phyloP scores from a whole-genome alignment of 2,113 vertebrate species.

The Oryzias woworae region DNA sequence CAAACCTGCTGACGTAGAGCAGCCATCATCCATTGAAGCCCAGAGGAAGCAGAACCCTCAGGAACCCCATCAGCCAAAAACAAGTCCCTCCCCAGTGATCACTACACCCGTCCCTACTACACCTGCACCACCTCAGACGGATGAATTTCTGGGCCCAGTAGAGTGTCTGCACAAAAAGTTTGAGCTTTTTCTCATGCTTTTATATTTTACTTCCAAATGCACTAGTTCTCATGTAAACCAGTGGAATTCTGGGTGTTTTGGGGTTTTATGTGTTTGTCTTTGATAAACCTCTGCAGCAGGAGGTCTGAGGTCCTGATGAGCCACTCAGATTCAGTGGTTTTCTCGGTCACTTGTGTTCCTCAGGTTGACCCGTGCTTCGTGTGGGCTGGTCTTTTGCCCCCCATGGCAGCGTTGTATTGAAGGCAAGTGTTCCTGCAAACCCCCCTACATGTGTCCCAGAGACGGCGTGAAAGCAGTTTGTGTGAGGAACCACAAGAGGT shows the following conservation, averaged over 20 bases:
- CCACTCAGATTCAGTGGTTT: neutral
- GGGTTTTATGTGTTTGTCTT: too few relatives aligned
- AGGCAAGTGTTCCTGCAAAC: conserved; percentile 22
- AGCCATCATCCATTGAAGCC: rapidly evolving
- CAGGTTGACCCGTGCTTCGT: conserved; percentile 28
- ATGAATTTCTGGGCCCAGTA: conserved; percentile 17
- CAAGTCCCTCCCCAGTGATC: rapidly evolving
- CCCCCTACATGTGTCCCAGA: conserved; percentile 14
- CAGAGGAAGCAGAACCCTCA: neutral
- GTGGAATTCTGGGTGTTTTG: too few relatives aligned
- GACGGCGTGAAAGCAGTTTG: neutral
- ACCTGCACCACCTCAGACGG: rapidly evolving
- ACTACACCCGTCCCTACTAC: neutral
- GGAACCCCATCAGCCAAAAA: neutral
- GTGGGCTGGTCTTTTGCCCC: conserved; percentile 32
- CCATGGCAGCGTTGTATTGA: conserved; percentile 30
- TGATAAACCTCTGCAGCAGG: too few relatives aligned
- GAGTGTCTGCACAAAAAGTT: conserved; percentile 38
- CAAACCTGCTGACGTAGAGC: rapidly evolving
- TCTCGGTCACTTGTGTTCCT: neutral
- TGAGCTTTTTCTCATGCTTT: neutral
- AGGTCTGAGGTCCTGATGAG: neutral
- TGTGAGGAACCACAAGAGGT: neutral
- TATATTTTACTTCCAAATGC: too few relatives aligned
- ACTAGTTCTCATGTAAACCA: too few relatives aligned